These are phyloP conservation scores for Hypomecis atomaria DNA, from an alignment of 2,888 invertebrate species.

Conservation along the genomic window DNA sequence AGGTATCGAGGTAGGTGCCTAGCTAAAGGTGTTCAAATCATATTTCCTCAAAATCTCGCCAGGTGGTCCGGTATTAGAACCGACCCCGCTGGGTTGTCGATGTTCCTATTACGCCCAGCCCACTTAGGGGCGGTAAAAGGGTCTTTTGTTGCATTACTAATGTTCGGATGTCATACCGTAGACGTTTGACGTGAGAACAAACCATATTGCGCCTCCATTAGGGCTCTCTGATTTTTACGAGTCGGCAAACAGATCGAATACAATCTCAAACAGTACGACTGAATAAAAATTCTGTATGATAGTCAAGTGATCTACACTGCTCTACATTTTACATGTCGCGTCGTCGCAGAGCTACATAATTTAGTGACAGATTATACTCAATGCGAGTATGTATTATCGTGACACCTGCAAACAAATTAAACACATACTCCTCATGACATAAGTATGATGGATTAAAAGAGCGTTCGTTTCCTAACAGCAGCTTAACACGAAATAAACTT, in stretches of 20 bases:
- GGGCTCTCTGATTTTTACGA: conserved; percentile 36
- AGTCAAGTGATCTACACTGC: too few relatives aligned
- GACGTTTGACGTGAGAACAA: conserved; percentile 81
- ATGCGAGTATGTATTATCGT: too few relatives aligned
- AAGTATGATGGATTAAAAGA: too few relatives aligned
- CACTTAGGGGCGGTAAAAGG: conserved; percentile 63
- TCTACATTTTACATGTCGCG: too few relatives aligned
- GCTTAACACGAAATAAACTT: too few relatives aligned
- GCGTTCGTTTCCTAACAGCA: too few relatives aligned
- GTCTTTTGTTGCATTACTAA: conserved; percentile 81
- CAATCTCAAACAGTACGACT: conserved; percentile 1
- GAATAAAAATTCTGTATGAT: too few relatives aligned
- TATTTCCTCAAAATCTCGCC: conserved; percentile 19
- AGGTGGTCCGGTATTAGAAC: conserved; percentile 39
- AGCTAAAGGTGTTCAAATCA: conserved; percentile 20
- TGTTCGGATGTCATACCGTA: conserved; percentile 73
- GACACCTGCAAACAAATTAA: too few relatives aligned
- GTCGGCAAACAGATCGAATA: conserved; percentile 30
- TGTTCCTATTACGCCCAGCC: conserved; percentile 55
- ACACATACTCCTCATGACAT: too few relatives aligned
- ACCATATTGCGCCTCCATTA: conserved; percentile 62
- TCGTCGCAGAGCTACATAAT: too few relatives aligned
- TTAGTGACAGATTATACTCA: too few relatives aligned
- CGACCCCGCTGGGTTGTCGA: conserved; percentile 41
- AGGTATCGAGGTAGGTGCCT: too few relatives aligned